Evolutionary conservation across 1,140 invertebrate species (phyloP).

Genomic region (Akabosia matsudoensis): DNA sequence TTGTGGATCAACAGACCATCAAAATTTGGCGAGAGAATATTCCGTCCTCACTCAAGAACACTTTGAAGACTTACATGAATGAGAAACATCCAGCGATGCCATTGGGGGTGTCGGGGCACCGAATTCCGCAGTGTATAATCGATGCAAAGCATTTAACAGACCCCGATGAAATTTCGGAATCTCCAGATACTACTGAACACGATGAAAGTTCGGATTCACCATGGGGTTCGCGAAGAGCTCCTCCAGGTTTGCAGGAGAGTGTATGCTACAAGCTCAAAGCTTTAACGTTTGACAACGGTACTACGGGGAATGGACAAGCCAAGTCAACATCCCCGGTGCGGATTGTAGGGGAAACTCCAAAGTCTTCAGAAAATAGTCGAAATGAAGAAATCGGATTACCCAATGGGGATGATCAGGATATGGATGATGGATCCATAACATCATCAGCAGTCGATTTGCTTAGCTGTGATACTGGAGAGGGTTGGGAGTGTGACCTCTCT

Average conservation of each 20-base stretch:
- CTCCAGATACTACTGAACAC: conserved; percentile 29
- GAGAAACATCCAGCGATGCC: conserved; percentile 39
- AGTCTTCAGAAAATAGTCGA: background rate
- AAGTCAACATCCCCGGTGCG: background rate
- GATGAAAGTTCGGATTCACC: conserved; percentile 38
- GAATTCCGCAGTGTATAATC: conserved; percentile 41
- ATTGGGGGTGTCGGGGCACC: conserved; percentile 36
- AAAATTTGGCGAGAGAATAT: conserved; percentile 32
- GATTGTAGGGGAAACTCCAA: background rate
- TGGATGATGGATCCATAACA: background rate
- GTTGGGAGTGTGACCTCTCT: conserved; percentile 14
- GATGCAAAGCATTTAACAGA: conserved; percentile 8
- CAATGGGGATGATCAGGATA: background rate
- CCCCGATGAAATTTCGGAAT: conserved; percentile 21
- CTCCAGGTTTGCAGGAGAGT: conserved; percentile 40
- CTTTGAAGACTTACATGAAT: conserved; percentile 28
- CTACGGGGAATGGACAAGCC: background rate
- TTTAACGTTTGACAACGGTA: conserved; percentile 16
- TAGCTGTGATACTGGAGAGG: conserved; percentile 7
- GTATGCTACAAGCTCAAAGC: conserved; percentile 40
- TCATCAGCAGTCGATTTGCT: background rate
- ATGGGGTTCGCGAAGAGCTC: conserved; percentile 35
- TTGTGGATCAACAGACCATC: conserved; percentile 33
- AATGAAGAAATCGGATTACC: background rate
- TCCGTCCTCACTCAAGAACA: conserved; percentile 29